A percentile compares a stretch with the other conserved stretches of the same genome.
These are phyloP conservation scores for Chaitophorus viminalis DNA, from an alignment of 2,888 invertebrate genomes.

Conservation along the genomic window DNA sequence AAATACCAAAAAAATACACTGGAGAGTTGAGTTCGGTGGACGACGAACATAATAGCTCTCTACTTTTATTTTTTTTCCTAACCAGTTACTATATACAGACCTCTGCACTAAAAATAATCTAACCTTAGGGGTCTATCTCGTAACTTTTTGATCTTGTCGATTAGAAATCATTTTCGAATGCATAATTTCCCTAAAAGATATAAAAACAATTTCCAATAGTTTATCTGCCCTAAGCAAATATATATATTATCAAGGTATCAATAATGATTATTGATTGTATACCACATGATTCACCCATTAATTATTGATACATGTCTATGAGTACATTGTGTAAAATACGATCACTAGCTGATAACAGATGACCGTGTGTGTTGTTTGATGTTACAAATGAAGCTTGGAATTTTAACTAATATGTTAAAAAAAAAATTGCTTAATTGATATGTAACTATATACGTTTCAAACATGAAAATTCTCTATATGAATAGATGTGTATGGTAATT, in stretches of 20 bases:
- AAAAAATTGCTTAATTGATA: too few species aligned
- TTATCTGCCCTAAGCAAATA: neutral
- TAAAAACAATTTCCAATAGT: neutral
- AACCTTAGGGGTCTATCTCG: neutral
- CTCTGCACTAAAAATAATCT: neutral
- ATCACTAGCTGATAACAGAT: too few species aligned
- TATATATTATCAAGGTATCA: neutral
- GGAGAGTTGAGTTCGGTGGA: neutral
- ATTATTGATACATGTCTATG: too few species aligned
- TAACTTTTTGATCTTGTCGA: constrained; percentile 6
- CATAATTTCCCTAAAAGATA: neutral
- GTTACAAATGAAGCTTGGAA: neutral
- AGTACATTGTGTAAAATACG: too few species aligned
- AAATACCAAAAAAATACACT: neutral
- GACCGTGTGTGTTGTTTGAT: neutral
- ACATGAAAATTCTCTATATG: too few species aligned
- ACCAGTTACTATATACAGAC: neutral
- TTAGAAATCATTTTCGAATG: constrained; percentile 26
- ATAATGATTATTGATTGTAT: too few species aligned
- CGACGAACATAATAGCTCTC: constrained; percentile 18
- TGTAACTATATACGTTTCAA: too few species aligned
- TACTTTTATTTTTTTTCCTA: constrained; percentile 5
- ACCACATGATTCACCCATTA: too few species aligned
- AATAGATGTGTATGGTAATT: neutral
- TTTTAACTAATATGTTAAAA: neutral